A percentile compares a stretch with the other conserved stretches of the same genome.
These are phyloP conservation scores for Caranx ignobilis DNA, from an alignment of 2,113 vertebrate genomes.

Conservation along the genomic window DNA sequence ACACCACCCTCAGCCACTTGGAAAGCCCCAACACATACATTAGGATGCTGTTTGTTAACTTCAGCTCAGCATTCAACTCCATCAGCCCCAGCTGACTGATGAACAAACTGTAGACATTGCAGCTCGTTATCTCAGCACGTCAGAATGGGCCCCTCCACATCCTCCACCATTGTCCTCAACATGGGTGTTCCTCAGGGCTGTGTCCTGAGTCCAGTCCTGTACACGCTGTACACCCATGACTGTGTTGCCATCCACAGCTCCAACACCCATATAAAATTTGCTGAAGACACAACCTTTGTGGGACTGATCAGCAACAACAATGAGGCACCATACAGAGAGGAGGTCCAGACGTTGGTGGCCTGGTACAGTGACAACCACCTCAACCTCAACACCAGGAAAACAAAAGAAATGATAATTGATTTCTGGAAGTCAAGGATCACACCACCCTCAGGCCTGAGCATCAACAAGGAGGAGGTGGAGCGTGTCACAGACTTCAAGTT, in stretches of 20 bases:
- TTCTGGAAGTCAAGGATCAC: background rate
- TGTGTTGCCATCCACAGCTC: background rate
- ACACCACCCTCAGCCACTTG: too few relatives aligned
- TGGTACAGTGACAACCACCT: background rate
- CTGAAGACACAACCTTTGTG: background rate
- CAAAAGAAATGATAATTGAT: background rate
- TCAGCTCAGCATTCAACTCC: background rate
- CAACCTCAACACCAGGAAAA: background rate
- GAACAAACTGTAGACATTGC: background rate
- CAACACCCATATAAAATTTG: background rate
- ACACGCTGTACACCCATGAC: background rate
- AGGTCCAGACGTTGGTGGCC: background rate
- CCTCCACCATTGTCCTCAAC: background rate
- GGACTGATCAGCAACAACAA: background rate
- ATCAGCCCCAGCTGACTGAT: background rate
- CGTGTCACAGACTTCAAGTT: background rate
- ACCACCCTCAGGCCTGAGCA: background rate
- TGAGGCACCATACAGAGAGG: background rate
- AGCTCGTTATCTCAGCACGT: too few relatives aligned
- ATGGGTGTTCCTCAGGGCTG: background rate
- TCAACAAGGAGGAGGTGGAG: background rate
- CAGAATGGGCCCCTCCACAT: background rate
- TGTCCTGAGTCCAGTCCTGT: background rate
- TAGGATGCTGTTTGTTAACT: conserved; percentile 3
- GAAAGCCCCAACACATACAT: background rate